Percentiles rank a stretch among this genome's conserved stretches.
phyloP scores from a whole-genome alignment of 2,888 invertebrate species.

The Himalopsyche kuldschensis region DNA sequence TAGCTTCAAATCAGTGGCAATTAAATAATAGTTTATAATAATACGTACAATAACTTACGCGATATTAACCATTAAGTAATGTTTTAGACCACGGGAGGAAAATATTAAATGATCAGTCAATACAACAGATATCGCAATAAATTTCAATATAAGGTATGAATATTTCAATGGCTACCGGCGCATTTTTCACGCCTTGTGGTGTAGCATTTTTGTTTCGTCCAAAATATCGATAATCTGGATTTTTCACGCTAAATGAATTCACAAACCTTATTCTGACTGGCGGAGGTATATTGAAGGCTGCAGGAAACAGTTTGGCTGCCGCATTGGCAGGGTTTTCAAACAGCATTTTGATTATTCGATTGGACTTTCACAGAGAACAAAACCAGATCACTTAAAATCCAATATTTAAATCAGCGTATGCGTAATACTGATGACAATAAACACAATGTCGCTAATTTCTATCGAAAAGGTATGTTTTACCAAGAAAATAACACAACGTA shows the following conservation, averaged over 20 bases:
- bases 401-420: not conserved
- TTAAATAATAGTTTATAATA: too few species aligned
- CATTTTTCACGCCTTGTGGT: not conserved
- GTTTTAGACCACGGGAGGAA: too few species aligned
- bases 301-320: constrained; percentile 67
- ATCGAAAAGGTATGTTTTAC: not conserved
- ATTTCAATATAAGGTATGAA: not conserved
- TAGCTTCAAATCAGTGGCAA: too few species aligned
- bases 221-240: not conserved
- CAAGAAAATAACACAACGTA: not conserved
- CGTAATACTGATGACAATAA: not conserved
- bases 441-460: not conserved
- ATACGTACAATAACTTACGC: too few species aligned
- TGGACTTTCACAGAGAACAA: constrained; percentile 40
- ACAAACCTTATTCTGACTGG: constrained; percentile 62
- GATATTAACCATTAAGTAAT: too few species aligned
- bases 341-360: constrained; percentile 60
- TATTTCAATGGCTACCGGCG: not conserved
- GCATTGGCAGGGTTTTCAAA: constrained; percentile 70
- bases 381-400: not conserved
- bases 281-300: constrained; percentile 71
- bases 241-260: not conserved
- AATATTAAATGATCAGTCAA: too few species aligned
- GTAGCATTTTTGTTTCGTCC: not conserved
- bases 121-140: too few species aligned